Conservation (phyloP, 37 sponge, comb jelly and placozoan species). For the Chondrosia reniformis region DNA sequence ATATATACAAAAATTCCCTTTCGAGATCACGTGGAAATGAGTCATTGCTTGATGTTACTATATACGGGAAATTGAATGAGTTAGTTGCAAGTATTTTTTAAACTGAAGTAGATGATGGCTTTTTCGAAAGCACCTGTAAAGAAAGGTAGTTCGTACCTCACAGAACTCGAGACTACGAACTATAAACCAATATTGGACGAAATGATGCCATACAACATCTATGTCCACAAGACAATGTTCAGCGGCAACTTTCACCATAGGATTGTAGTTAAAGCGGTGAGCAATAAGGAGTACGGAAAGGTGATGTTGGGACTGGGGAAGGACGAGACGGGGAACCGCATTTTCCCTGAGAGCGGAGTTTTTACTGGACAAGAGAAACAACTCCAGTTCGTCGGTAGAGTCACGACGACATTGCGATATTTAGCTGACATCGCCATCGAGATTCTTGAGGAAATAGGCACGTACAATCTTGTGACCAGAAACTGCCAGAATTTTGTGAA, state of each 20-base stretch:
- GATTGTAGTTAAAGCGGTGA: background rate
- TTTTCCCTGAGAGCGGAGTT: background rate
- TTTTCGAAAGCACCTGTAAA: too few relatives aligned
- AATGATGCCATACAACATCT: background rate
- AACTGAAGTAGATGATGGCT: too few relatives aligned
- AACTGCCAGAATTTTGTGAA: background rate
- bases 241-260: background rate
- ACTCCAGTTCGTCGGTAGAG: background rate
- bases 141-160: too few relatives aligned
- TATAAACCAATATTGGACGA: background rate
- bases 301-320: background rate
- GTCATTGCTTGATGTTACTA: too few relatives aligned
- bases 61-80: too few relatives aligned
- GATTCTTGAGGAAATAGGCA: background rate
- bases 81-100: too few relatives aligned
- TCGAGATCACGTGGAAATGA: too few relatives aligned
- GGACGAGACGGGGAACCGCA: background rate
- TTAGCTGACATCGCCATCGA: background rate
- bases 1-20: too few relatives aligned
- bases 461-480: background rate
- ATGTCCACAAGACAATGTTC: background rate
- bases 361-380: background rate
- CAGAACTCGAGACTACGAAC: background rate
- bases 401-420: background rate
- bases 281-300: background rate